These are phyloP conservation scores for Eurois occulta DNA, from an alignment of 2,888 invertebrate genomes.

Conservation along the genomic window DNA sequence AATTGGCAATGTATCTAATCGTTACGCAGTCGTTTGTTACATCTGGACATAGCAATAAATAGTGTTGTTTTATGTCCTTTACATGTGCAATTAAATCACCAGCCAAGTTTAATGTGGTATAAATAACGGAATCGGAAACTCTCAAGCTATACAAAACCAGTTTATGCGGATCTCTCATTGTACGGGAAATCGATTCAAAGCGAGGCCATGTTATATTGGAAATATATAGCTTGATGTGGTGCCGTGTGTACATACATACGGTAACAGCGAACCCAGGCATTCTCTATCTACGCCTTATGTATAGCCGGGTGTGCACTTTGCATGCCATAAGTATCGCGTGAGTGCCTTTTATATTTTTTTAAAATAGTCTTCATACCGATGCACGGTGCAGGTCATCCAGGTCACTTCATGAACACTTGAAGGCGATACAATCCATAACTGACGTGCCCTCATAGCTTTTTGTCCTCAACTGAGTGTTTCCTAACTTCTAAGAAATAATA, in stretches of 20 bases:
- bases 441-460: neutral
- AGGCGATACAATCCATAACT: neutral
- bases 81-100: slow-evolving; percentile 9
- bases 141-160: too few species aligned
- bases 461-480: slow-evolving; percentile 17
- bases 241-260: too few species aligned
- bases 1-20: slow-evolving; percentile 28
- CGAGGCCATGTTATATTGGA: too few species aligned
- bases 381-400: neutral
- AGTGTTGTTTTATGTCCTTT: slow-evolving; percentile 44
- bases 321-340: neutral
- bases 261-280: neutral
- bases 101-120: slow-evolving; percentile 26
- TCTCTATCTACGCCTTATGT: neutral
- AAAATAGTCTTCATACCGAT: neutral
- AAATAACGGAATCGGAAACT: slow-evolving; percentile 35
- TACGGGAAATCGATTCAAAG: too few species aligned
- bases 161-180: too few species aligned
- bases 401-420: slow-evolving; percentile 7
- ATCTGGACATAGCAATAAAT: slow-evolving; percentile 19
- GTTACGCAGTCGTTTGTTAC: slow-evolving; percentile 16
- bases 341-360: neutral
- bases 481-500: slow-evolving; percentile 53
- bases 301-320: neutral
- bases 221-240: too few species aligned